Evolutionary conservation across 2,797 vertebrate genomes (phyloP).

Genomic region (Eidolon dupreanum): DNA sequence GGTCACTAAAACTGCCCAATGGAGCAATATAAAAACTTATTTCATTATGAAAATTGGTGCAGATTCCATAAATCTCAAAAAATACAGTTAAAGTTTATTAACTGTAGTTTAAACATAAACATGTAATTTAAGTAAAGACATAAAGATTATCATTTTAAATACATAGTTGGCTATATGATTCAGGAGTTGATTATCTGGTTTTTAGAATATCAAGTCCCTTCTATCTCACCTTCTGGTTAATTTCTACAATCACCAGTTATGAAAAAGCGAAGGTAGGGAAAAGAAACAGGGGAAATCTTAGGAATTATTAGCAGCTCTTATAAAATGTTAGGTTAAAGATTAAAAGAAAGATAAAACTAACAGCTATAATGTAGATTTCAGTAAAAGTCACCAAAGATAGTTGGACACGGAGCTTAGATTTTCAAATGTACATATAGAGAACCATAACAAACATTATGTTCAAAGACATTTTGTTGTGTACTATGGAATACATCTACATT

Average conservation of each 20-base stretch:
- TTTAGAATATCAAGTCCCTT: slow-evolving; percentile 9
- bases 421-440: slow-evolving; percentile 25
- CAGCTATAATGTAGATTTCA: slow-evolving; percentile 19
- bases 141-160: not conserved
- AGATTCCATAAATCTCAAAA: slow-evolving; percentile 9
- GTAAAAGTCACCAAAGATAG: slow-evolving; percentile 36
- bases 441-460: not conserved
- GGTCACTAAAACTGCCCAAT: slow-evolving; percentile 31
- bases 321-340: slow-evolving; percentile 36
- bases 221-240: not conserved
- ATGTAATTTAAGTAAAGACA: slow-evolving; percentile 1
- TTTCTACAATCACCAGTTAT: not conserved
- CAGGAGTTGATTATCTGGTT: not conserved
- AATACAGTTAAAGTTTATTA: not conserved
- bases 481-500: not conserved
- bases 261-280: not conserved
- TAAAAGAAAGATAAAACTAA: not conserved
- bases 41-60: slow-evolving; percentile 31
- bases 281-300: slow-evolving; percentile 22
- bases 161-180: not conserved
- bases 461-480: not conserved
- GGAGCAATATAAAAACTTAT: slow-evolving; percentile 31
- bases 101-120: slow-evolving; percentile 39
- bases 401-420: not conserved
- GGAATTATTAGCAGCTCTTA: slow-evolving; percentile 56